Base-by-base conservation (phyloP, 2,113 vertebrate genomes). In the Ceyx melanurus region DNA sequence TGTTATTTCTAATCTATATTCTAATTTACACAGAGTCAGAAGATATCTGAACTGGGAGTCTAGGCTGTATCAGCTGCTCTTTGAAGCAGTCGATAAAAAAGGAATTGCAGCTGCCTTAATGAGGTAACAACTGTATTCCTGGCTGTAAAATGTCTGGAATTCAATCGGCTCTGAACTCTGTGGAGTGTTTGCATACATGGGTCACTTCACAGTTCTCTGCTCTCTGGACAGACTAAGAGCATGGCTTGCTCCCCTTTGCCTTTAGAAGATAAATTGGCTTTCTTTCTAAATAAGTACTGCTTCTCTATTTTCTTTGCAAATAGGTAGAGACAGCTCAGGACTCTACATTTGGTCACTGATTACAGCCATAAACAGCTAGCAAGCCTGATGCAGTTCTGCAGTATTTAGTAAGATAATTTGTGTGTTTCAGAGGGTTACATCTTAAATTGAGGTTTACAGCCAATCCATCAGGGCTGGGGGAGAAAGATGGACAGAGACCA, bases 121-220 rank as follows among this genome's bases (percentile, higher is more conserved):
- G 8, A 84, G 35, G 35, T 31, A 82, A 82, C 50, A 91, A 14
- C 65, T 85, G 58, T 61, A 79, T 85, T 79, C 58, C 48, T 66
- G 51, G 66, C 67, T 85, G 58, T 62, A 87, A 91, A 93, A 85
- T 37, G 66, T 76, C 91, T 89, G 78, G 70, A 92, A 87, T 89
- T 76, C 78, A 61, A 31, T 76, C 61, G 57, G 40, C 74, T 65
- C 82, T 65, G 45, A 89, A 73, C 84, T 91, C 53, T 42, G 40
- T 29, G 42, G 58, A 20, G 37, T 48, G 48, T 46, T 50, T 83
- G 73, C 60, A 35, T 28, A 53, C 2, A 2, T 31, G 35, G 25
- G 53, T 50, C 87, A 70, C 71, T 70, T 71, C 74, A 76, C 33
- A 76, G 84, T 60, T 90, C 78, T 83, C 56, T 79, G 56, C 40